Conservation (phyloP, 2,113 vertebrate genomes). For the Pseudorhombus dupliciocellatus region DNA sequence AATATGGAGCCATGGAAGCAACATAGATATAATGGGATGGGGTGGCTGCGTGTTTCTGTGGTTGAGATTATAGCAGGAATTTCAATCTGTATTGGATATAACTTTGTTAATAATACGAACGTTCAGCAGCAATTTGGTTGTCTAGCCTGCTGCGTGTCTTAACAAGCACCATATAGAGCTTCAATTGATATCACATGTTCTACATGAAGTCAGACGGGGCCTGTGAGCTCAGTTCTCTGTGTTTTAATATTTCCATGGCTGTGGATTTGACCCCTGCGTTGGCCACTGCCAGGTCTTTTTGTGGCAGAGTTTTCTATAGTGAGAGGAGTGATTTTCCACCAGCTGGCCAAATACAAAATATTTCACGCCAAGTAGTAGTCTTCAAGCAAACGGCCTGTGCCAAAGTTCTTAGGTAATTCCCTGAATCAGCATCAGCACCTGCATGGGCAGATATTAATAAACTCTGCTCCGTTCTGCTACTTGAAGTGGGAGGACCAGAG, state of each 20-base stretch:
- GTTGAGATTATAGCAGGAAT: neutral
- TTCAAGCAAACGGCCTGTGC: conserved; percentile 3
- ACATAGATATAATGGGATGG: conserved; percentile 16
- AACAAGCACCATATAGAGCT: neutral
- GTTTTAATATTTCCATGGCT: conserved; percentile 19
- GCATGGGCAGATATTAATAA: neutral
- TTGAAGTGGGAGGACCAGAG: neutral
- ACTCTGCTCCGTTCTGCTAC: neutral
- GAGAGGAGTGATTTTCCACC: conserved; percentile 1
- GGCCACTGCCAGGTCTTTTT: neutral
- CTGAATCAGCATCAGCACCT: conserved; percentile 3
- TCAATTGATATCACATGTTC: conserved; percentile 14
- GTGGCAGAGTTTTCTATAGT: conserved; percentile 4
- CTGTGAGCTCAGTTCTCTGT: neutral
- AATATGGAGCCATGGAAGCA: conserved; percentile 35
- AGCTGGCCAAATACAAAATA: conserved; percentile 20
- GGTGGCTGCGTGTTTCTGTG: neutral
- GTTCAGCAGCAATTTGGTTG: neutral
- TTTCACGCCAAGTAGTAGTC: conserved; percentile 6
- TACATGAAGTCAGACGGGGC: neutral
- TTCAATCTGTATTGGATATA: neutral
- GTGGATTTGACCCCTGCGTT: neutral
- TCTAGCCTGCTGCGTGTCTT: neutral
- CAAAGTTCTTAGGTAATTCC: conserved; percentile 4
- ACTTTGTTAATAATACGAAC: neutral